Evolutionary conservation across 2,888 invertebrate species (phyloP), one percentile per base, ranked within the genome.

Genomic region (Acheta domesticus): DNA sequence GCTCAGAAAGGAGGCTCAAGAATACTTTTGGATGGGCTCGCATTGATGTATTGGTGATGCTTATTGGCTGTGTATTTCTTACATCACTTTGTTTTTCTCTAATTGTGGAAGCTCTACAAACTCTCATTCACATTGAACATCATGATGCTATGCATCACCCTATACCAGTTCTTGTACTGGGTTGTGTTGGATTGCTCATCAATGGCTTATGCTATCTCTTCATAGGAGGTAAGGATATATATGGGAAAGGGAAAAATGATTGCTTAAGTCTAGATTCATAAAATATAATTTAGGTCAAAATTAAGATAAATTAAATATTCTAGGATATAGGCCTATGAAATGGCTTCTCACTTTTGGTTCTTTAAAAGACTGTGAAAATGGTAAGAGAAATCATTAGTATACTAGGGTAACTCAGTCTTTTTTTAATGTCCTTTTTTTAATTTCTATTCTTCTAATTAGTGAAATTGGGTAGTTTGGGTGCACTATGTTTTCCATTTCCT

Each of bases 1-100:
- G 79, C 49, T 75, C 75, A 11, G 80, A 79, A 62, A 88, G 88
- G 73, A 89, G 89, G 82, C 88, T 96, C 80, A 92, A 93, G 81
- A 96, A 96, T 86, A 97, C 96, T 0, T 97, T 97, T 84, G 96
- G 96, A 12, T 96, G 96, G 96, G 94, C 96, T 4, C 91, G 96
- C 82, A 93, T 96, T 78, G 96, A 96, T 84, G 93, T 96, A n/a
- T 89, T 96, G 12, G 93, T 94, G 75, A 92, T 94, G 88, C 87
- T 96, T 75, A 92, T 94, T 4, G 93, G 94, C 78, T 94, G 93
- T 86, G 93, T 95, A 74, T 93, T 96, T 83, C 89, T 96, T 82
- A 92, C 93, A 0, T 95, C 96, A 0, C 90, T 96, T 81, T 93
- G 94, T 76, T 93, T 96, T 85, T 94, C 95, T 0, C 87, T 95